Evolutionary conservation across 2,113 vertebrate genomes (phyloP).

Genomic region (Xiphophorus hellerii): DNA sequence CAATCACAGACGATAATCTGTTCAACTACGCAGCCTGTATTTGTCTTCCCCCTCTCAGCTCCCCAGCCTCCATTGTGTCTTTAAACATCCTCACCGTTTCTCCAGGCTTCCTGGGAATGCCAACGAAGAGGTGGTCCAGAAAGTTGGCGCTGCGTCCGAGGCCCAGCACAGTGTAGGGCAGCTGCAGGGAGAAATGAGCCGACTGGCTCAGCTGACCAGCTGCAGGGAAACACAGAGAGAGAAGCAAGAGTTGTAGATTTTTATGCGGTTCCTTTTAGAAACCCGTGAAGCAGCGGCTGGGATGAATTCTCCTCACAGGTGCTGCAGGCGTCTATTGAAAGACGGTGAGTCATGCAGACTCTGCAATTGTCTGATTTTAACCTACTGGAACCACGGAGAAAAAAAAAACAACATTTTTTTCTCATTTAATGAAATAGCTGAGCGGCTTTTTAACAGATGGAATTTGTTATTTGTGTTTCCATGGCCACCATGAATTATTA

Average conservation of each 20-base stretch:
- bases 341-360: neutral
- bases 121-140: conserved; percentile 93
- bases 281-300: neutral
- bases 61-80: neutral
- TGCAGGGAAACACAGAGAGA: conserved; percentile 60
- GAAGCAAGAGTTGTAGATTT: neutral
- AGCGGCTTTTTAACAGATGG: no score
- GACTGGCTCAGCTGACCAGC: conserved; percentile 97
- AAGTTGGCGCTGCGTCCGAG: conserved; percentile 97
- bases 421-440: no score
- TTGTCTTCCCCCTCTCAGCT: neutral
- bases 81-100: conserved; percentile 80
- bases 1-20: neutral
- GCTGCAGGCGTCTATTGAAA: neutral
- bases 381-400: no score
- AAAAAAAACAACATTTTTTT: no score
- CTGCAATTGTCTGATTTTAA: no score
- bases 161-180: conserved; percentile 95
- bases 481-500: no score
- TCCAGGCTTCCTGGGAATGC: conserved; percentile 89
- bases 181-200: conserved; percentile 92
- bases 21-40: neutral
- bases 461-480: no score
- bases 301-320: neutral
- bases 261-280: neutral